phyloP scores from a whole-genome alignment of 2,888 invertebrate species.

The Drosophila anceps region DNA sequence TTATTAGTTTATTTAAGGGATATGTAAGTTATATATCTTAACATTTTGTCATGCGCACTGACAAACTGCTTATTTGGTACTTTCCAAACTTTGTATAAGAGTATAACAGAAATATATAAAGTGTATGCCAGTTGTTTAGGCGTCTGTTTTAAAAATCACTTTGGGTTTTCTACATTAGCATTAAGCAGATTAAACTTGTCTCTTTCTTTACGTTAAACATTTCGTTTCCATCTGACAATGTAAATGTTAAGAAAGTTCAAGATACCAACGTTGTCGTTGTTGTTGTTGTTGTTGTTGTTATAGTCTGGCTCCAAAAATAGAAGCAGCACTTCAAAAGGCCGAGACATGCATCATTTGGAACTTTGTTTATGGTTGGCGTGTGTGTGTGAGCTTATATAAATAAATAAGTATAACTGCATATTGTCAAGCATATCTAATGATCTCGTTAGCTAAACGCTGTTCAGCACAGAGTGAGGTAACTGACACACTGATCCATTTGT shows the following conservation, averaged over 20 bases:
- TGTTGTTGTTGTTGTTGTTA: neutral
- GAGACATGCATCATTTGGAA: neutral
- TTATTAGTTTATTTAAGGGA: neutral
- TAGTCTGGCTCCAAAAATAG: neutral
- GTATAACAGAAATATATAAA: neutral
- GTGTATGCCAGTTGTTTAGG: neutral
- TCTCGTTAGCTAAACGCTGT: neutral
- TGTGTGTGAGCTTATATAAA: neutral
- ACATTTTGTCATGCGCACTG: slow-evolving; percentile 19
- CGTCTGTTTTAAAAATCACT: neutral
- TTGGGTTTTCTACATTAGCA: neutral
- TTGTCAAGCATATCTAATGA: neutral
- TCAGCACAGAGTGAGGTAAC: neutral
- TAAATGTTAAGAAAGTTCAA: neutral
- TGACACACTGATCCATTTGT: slow-evolving; percentile 39
- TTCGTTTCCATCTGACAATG: neutral
- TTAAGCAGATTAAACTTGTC: neutral
- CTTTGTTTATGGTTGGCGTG: neutral
- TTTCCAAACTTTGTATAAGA: neutral
- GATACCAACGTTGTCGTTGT: too few relatives aligned
- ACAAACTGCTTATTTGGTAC: neutral
- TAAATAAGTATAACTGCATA: neutral
- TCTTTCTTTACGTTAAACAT: neutral
- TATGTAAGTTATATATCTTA: neutral
- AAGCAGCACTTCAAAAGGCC: neutral